Percentiles rank a stretch among this genome's conserved stretches.
Evolutionary conservation across 2,888 invertebrate genomes (phyloP).

Genomic region (Cosmopolites sordidus): DNA sequence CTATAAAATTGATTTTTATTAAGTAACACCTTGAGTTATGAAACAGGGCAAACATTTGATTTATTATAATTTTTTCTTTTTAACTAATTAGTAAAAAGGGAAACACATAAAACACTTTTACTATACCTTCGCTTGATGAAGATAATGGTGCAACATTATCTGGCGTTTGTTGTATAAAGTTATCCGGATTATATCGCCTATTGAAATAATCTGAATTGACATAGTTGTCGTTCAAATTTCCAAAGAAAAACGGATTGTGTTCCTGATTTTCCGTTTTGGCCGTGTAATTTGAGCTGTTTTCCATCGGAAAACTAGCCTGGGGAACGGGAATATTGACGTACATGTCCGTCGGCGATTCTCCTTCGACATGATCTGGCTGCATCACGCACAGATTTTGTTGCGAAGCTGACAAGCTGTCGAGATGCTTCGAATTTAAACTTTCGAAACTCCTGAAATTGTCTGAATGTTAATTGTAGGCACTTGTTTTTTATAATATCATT

Average conservation of each 20-base stretch:
- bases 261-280: constrained; percentile 23
- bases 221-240: constrained; percentile 38
- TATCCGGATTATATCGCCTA: constrained; percentile 41
- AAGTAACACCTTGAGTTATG: too few species aligned
- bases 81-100: too few species aligned
- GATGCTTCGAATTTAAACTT: constrained; percentile 36
- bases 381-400: constrained; percentile 34
- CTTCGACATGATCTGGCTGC: constrained; percentile 24
- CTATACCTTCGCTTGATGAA: neutral
- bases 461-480: too few species aligned
- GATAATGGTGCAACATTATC: neutral
- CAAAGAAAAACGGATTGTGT: constrained; percentile 42
- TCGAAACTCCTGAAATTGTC: constrained; percentile 39
- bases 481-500: too few species aligned
- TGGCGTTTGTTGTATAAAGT: constrained; percentile 24
- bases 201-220: constrained; percentile 40
- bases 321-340: constrained; percentile 12
- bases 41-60: too few species aligned
- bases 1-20: too few species aligned
- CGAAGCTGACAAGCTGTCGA: constrained; percentile 36
- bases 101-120: too few species aligned
- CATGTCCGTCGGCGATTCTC: constrained; percentile 8
- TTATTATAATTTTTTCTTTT: too few species aligned
- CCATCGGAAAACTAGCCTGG: constrained; percentile 19
- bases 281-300: constrained; percentile 5